Base-by-base conservation (phyloP, 2,113 vertebrate species). In the Xyliphius kryptos region DNA sequence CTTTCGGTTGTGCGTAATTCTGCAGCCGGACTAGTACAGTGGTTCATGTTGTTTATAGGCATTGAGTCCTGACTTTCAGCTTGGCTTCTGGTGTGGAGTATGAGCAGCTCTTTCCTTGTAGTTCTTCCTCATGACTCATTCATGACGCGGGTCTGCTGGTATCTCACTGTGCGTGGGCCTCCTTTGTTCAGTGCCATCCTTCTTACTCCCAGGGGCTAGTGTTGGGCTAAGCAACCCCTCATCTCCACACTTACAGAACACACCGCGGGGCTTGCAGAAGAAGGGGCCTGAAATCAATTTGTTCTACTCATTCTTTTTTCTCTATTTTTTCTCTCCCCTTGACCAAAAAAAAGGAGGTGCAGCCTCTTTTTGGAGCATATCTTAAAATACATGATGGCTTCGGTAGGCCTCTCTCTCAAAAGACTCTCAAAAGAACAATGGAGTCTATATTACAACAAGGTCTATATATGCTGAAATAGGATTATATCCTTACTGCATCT, bases 71-170 rank as follows among this genome's bases (percentile, higher is more conserved):
- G 67, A 41, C 69, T 75, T 65, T 74, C 74, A 67, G 69, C 61
- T 54, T 66, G 68, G 81, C 80, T 75, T 75, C 77, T 79, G 79
- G 71, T 67, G 71, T 75, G 67, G 71, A 76, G 80, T 77, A 80
- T 78, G 77, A 80, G 81, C 80, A 81, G 76, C 69, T 77, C 56
- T 44, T 72, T 74, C 65, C 76, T 67, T 67, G 68, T 63, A 74
- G 75, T 79, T 71, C 56, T 66, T 72, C 73, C 66, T 64, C 66
- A 62, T 82, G 76, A 76, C 76, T 76, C 77, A 74, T 62, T 72
- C 61, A 71, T 74, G 77, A 70, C 68, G 69, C 32, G 63, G 7
- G 51, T 67, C 68, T 74, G 61, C 66, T 76, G 74, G 68, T 71
- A 71, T 79, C 69, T 70, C 65, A 48, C 48, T 36, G 38, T 64